These are phyloP conservation scores for Apoda limacodes DNA, from an alignment of 2,888 invertebrate genomes.

Conservation along the genomic window DNA sequence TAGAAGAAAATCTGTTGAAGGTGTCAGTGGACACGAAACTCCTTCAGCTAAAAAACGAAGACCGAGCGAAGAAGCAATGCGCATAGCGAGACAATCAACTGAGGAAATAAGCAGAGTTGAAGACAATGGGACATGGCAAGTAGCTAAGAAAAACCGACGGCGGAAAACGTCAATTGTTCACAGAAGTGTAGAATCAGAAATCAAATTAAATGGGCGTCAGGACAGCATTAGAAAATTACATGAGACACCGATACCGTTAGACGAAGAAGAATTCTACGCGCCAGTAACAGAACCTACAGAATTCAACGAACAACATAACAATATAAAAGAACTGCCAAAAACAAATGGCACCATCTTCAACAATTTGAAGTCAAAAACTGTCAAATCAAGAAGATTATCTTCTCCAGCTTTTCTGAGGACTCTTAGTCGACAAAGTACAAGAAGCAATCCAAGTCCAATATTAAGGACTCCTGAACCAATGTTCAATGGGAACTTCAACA, in stretches of 20 bases:
- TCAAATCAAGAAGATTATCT: constrained; percentile 65
- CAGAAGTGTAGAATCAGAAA: constrained; percentile 46
- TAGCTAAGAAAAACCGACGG: constrained; percentile 57
- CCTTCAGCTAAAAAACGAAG: constrained; percentile 72
- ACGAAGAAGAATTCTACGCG: constrained; percentile 67
- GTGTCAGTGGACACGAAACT: constrained; percentile 63
- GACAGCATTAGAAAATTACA: constrained; percentile 47
- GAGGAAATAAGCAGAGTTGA: constrained; percentile 67
- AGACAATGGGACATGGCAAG: constrained; percentile 56
- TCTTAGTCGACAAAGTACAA: constrained; percentile 59
- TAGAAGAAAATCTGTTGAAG: constrained; percentile 76
- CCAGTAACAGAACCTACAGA: constrained; percentile 56
- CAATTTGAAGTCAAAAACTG: constrained; percentile 55
- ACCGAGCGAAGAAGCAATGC: constrained; percentile 81
- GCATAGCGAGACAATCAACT: constrained; percentile 69
- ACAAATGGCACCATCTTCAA: constrained; percentile 61
- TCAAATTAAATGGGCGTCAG: constrained; percentile 38
- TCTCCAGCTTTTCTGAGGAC: constrained; percentile 72
- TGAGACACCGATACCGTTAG: constrained; percentile 65
- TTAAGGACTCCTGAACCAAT: constrained; percentile 40
- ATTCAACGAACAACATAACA: constrained; percentile 34
- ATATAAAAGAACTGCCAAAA: constrained; percentile 44
- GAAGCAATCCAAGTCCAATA: constrained; percentile 52
- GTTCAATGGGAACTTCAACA: constrained; percentile 46
- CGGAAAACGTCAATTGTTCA: constrained; percentile 57